phyloP scores from a whole-genome alignment of 2,797 vertebrate species.

The Acomys russatus region DNA sequence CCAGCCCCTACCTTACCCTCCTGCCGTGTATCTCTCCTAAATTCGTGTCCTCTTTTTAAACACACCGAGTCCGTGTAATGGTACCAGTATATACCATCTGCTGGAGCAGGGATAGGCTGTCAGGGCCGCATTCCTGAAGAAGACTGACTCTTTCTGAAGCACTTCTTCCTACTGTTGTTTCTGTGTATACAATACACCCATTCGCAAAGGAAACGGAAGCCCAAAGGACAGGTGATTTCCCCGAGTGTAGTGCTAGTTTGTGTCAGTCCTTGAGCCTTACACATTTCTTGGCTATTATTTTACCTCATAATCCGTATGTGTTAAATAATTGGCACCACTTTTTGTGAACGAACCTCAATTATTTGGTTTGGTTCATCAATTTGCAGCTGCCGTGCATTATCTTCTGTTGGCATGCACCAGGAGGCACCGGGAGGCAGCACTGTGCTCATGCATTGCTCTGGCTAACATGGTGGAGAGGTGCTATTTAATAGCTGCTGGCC shows the following conservation, averaged over 20 bases:
- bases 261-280: not conserved
- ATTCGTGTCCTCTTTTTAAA: not conserved
- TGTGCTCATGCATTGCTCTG: not conserved
- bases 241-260: not conserved
- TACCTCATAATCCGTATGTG: not conserved
- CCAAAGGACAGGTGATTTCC: not conserved
- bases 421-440: not conserved
- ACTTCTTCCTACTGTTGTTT: not conserved
- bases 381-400: not conserved
- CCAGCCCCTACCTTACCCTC: too few relatives aligned
- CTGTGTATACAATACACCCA: not conserved
- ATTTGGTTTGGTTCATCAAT: not conserved
- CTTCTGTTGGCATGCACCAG: not conserved
- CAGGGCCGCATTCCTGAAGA: not conserved
- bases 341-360: not conserved
- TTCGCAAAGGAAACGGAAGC: not conserved
- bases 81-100: not conserved
- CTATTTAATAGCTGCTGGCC: not conserved
- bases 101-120: not conserved
- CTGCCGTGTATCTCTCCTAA: not conserved
- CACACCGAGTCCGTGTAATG: not conserved
- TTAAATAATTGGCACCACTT: not conserved
- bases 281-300: not conserved
- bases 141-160: not conserved
- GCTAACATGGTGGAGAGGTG: not conserved